Percentiles rank a stretch among this genome's conserved stretches.
Evolutionary conservation across 1,140 invertebrate genomes (phyloP).

Genomic region (Lamellibrachia luymesi): DNA sequence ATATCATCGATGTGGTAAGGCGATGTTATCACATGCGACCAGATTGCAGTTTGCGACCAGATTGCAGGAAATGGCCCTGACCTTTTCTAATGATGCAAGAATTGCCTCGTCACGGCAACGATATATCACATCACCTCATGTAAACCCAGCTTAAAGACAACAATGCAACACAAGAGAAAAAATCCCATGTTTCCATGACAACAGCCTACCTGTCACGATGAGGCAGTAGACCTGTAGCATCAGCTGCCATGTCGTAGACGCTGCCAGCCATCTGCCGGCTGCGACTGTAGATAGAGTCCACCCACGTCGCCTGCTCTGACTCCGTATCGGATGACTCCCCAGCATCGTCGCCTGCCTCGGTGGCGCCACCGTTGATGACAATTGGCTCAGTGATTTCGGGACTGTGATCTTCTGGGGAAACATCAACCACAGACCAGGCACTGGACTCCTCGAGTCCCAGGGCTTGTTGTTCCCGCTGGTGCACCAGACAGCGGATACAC

Average conservation of each 20-base stretch:
- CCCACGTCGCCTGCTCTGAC: neutral
- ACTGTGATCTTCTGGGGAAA: slow-evolving; percentile 23
- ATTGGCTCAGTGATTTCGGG: slow-evolving; percentile 15
- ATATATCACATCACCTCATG: no score
- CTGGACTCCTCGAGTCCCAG: slow-evolving; percentile 34
- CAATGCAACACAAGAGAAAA: no score
- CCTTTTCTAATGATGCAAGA: no score
- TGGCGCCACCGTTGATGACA: neutral
- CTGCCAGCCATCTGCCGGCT: neutral
- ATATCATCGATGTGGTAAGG: no score
- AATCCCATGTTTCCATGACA: neutral
- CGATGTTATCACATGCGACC: no score
- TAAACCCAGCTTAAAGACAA: no score
- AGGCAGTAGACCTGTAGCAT: neutral
- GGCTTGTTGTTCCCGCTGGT: slow-evolving; percentile 41
- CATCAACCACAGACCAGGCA: slow-evolving; percentile 22
- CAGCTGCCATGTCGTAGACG: neutral
- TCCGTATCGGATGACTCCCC: neutral
- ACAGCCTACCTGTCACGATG: neutral
- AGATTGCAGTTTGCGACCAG: no score
- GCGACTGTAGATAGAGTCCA: neutral
- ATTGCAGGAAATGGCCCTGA: no score
- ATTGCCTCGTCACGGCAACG: no score
- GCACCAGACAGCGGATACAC: slow-evolving; percentile 79
- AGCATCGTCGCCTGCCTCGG: neutral